phyloP scores from a whole-genome alignment of 1,140 invertebrate species.

The Cyclargus thomasi region DNA sequence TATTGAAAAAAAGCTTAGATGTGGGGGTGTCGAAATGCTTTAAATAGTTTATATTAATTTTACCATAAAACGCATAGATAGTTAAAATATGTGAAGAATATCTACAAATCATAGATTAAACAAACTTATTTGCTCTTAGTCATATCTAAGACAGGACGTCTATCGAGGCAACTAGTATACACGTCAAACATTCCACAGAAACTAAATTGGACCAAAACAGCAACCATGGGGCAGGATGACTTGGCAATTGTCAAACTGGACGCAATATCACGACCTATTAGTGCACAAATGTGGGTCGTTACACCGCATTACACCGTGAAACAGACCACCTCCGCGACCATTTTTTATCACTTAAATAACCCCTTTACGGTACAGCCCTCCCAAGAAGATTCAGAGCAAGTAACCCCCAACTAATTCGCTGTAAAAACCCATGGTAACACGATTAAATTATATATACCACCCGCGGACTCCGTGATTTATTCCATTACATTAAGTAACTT shows the following conservation, averaged over 20 bases:
- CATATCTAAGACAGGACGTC: too few relatives aligned
- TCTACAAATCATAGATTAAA: too few relatives aligned
- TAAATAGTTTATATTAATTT: too few relatives aligned
- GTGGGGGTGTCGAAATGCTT: too few relatives aligned
- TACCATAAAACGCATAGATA: too few relatives aligned
- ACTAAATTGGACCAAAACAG: not conserved
- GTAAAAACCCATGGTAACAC: constrained; percentile 34
- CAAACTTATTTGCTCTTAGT: too few relatives aligned
- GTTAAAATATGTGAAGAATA: too few relatives aligned
- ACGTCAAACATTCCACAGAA: too few relatives aligned
- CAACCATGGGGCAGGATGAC: constrained; percentile 42
- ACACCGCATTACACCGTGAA: constrained; percentile 64
- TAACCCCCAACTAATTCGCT: constrained; percentile 24
- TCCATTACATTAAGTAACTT: not conserved
- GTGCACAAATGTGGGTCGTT: constrained; percentile 49
- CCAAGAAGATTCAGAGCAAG: constrained; percentile 43
- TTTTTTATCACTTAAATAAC: constrained; percentile 47
- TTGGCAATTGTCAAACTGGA: constrained; percentile 47
- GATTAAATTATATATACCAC: constrained; percentile 32
- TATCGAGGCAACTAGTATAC: too few relatives aligned
- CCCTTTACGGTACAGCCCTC: constrained; percentile 40
- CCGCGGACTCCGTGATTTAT: constrained; percentile 11
- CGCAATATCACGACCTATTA: constrained; percentile 67
- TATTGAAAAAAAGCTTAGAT: too few relatives aligned
- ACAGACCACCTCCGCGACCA: constrained; percentile 56